Conservation (phyloP, 2,797 vertebrate genomes). For the Catharus ustulatus region DNA sequence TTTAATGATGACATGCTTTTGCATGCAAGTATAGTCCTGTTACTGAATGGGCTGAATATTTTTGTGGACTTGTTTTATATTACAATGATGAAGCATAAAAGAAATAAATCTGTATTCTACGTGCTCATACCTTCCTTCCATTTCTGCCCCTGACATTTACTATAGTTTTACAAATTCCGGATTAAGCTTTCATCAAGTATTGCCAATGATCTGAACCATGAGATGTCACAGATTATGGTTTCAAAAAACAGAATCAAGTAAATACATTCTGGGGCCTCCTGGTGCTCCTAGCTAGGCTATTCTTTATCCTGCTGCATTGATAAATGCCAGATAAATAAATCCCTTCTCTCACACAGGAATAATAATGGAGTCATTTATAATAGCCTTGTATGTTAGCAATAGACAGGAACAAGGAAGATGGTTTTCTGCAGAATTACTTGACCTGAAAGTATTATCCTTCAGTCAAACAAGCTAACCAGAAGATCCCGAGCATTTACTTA, state of each 20-base stretch:
- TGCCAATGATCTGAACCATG: conserved; percentile 10
- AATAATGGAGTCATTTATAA: conserved; percentile 69
- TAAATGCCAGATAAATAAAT: conserved; percentile 67
- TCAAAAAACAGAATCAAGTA: conserved; percentile 51
- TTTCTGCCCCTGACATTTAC: background rate
- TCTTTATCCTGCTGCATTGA: conserved; percentile 49
- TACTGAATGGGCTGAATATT: background rate
- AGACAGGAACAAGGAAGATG: conserved; percentile 29
- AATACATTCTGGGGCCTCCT: conserved; percentile 2
- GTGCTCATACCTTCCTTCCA: background rate
- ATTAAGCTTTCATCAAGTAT: conserved; percentile 41
- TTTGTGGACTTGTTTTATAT: background rate
- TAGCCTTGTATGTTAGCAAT: conserved; percentile 16
- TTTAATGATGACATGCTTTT: background rate
- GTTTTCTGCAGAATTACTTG: conserved; percentile 57
- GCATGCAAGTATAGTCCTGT: background rate
- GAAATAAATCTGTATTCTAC: background rate
- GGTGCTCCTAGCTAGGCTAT: conserved; percentile 5
- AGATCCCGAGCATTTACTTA: conserved; percentile 35
- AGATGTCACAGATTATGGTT: conserved; percentile 49
- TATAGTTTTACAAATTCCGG: background rate
- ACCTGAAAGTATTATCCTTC: conserved; percentile 58
- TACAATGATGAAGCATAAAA: background rate
- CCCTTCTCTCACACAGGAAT: conserved; percentile 43
- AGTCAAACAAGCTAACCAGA: conserved; percentile 59